Evolutionary conservation across 2,888 invertebrate species (phyloP).

Genomic region (Phengaris arion): DNA sequence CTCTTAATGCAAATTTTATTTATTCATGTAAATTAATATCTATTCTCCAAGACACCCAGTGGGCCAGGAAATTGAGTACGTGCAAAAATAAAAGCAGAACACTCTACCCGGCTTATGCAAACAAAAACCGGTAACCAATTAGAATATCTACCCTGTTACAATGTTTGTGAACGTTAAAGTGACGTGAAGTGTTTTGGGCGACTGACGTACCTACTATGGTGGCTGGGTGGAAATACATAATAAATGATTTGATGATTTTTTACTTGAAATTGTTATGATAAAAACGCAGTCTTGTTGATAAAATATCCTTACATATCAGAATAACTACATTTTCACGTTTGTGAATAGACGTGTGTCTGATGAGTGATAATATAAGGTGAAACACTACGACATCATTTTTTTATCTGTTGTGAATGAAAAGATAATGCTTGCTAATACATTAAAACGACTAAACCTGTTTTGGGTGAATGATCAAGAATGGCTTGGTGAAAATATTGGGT

Average conservation of each 20-base stretch:
- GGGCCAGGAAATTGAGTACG: conserved; percentile 78
- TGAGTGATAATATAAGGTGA: no score
- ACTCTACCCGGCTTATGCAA: conserved; percentile 61
- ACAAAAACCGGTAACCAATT: conserved; percentile 63
- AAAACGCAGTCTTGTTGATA: no score
- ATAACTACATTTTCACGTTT: no score
- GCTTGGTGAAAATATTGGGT: no score
- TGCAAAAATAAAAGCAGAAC: conserved; percentile 72
- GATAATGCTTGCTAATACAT: no score
- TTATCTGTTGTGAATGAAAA: no score
- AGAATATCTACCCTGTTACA: conserved; percentile 51
- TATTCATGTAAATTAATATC: conserved; percentile 80
- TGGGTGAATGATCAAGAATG: no score
- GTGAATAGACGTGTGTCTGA: no score
- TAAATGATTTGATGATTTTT: neutral
- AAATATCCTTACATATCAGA: no score
- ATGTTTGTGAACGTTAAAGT: conserved; percentile 41
- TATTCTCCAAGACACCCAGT: conserved; percentile 72
- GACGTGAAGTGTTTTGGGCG: conserved; percentile 33
- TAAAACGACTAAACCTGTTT: no score
- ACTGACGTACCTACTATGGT: conserved; percentile 16
- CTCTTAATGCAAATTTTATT: conserved; percentile 79
- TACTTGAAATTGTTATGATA: no score
- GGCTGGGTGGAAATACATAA: conserved; percentile 7
- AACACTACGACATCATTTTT: no score